Evolutionary conservation across 2,888 invertebrate species (phyloP).

Genomic region (Baronia brevicornis): DNA sequence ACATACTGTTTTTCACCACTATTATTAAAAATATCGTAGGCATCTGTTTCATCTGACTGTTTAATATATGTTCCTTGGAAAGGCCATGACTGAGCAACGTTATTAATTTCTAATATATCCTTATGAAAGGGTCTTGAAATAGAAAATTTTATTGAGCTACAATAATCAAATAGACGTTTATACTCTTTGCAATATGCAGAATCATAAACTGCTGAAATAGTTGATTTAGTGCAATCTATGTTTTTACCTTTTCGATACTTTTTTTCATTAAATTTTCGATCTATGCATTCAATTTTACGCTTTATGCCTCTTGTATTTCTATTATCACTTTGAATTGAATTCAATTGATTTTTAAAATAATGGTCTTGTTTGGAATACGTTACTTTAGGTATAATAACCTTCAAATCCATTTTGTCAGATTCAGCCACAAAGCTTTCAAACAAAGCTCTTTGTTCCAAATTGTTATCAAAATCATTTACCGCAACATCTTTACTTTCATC

Average conservation of each 20-base stretch:
- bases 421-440: conserved; percentile 13
- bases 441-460: conserved; percentile 3
- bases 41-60: conserved; percentile 20
- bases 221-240: conserved; percentile 51
- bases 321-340: conserved; percentile 14
- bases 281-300: conserved; percentile 42
- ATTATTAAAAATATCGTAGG: conserved; percentile 34
- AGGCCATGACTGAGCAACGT: conserved; percentile 46
- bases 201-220: conserved; percentile 26
- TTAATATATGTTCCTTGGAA: conserved; percentile 24
- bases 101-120: conserved; percentile 44
- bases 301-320: conserved; percentile 29
- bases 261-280: conserved; percentile 31
- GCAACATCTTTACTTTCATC: no score
- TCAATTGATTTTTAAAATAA: conserved; percentile 9
- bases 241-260: conserved; percentile 57
- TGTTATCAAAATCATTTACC: conserved; percentile 18
- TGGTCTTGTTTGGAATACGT: conserved; percentile 37
- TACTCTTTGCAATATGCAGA: conserved; percentile 47
- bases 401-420: conserved; percentile 27
- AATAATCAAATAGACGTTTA: conserved; percentile 45
- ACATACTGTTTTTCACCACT: conserved; percentile 18
- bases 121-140: conserved; percentile 52
- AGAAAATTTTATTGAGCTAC: conserved; percentile 54
- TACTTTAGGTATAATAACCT: conserved; percentile 35